Evolutionary conservation across 1,140 invertebrate species (phyloP).

Genomic region (Planococcus citri): DNA sequence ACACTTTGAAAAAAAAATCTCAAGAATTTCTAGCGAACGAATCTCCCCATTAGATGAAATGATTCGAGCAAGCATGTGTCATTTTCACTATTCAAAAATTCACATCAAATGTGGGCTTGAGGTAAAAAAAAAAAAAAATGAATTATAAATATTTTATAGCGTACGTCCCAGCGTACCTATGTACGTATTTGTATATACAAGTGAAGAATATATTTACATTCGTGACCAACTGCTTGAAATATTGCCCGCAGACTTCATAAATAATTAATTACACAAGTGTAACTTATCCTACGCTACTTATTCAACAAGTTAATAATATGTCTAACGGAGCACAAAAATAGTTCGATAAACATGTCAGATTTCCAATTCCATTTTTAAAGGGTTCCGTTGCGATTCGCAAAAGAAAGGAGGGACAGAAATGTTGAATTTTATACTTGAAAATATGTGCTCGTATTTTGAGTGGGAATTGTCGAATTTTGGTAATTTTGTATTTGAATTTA

Average conservation of each 20-base stretch:
- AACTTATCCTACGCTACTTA: conserved; percentile 6
- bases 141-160: background rate
- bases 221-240: conserved; percentile 1
- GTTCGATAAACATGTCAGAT: background rate
- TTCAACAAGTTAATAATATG: background rate
- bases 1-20: too few species aligned
- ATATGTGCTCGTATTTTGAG: too few species aligned
- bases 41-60: too few species aligned
- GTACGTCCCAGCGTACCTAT: background rate
- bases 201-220: conserved; percentile 1
- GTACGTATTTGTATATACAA: background rate
- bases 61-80: background rate
- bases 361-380: too few species aligned
- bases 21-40: too few species aligned
- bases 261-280: background rate
- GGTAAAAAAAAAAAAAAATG: background rate
- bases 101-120: background rate
- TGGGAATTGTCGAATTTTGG: too few species aligned
- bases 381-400: too few species aligned
- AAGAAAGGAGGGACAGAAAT: too few species aligned
- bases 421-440: too few species aligned
- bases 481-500: too few species aligned
- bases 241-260: background rate
- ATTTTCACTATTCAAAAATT: background rate
- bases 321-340: background rate